Percentiles rank a stretch among this genome's conserved stretches.
These are phyloP conservation scores for Phymanthus crucifer DNA, from an alignment of 92 coral and sea anemone species.

Conservation along the genomic window DNA sequence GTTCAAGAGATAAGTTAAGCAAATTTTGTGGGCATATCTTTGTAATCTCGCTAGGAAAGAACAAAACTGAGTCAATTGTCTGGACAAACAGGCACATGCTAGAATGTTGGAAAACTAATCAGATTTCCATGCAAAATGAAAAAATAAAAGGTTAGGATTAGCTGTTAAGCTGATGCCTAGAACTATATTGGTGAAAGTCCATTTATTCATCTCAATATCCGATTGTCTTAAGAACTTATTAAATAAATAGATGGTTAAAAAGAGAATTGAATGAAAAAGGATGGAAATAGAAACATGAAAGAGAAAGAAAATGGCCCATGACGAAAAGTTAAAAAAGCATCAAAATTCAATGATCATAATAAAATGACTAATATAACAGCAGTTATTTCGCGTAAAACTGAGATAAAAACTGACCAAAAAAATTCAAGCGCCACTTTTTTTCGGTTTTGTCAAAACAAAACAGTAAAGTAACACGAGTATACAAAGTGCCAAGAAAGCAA, in stretches of 20 bases:
- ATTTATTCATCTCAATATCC: not conserved
- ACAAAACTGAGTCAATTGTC: constrained; percentile 14
- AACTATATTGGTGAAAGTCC: not conserved
- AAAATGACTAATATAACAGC: not conserved
- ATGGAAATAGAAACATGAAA: not conserved
- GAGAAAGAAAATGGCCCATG: not conserved
- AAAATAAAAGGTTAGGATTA: constrained; percentile 12
- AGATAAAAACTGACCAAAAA: not conserved
- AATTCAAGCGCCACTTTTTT: no score
- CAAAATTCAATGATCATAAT: not conserved
- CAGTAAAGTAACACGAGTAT: not conserved
- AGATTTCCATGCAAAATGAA: not conserved
- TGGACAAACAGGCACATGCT: constrained; percentile 9
- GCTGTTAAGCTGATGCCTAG: not conserved
- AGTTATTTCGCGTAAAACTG: not conserved
- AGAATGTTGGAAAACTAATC: not conserved
- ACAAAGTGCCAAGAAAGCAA: not conserved
- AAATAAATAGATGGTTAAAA: not conserved
- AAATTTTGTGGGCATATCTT: constrained; percentile 7
- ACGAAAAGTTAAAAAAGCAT: not conserved
- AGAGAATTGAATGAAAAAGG: not conserved
- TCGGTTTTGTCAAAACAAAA: not conserved
- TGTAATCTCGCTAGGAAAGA: constrained; percentile 10
- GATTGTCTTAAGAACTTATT: not conserved
- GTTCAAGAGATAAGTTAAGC: constrained; percentile 10